A percentile compares a stretch with the other conserved stretches of the same genome.
Evolutionary conservation across 2,113 vertebrate species (phyloP).

Genomic region (Lucifuga dentata): DNA sequence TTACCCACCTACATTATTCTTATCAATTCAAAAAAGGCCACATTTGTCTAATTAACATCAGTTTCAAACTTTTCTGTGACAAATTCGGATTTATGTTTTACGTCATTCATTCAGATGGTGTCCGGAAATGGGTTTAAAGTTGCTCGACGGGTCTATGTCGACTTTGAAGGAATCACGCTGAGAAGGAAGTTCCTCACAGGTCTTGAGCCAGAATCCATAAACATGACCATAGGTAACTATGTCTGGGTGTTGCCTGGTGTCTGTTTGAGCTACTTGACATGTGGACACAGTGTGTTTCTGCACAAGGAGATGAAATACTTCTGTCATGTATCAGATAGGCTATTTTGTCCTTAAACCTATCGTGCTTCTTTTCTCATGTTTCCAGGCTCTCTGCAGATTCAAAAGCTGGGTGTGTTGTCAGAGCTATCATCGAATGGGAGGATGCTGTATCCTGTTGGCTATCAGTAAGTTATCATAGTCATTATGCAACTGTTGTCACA

Average conservation of each 20-base stretch:
- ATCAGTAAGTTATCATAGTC: conserved; percentile 85
- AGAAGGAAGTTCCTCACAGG: conserved; percentile 91
- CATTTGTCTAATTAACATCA: too few species aligned
- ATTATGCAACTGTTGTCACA: not conserved
- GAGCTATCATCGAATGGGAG: conserved; percentile 89
- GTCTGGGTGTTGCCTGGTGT: not conserved
- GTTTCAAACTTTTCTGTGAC: not conserved
- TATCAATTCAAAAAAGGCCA: not conserved
- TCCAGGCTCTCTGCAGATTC: conserved; percentile 89
- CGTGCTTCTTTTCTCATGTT: not conserved
- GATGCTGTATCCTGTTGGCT: conserved; percentile 90
- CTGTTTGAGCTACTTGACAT: not conserved
- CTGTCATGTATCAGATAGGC: not conserved
- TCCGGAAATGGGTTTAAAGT: conserved; percentile 87
- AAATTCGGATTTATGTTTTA: conserved; percentile 1
- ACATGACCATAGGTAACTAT: conserved; percentile 89
- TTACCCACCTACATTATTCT: too few species aligned
- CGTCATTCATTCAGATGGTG: conserved; percentile 77
- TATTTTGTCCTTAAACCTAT: not conserved
- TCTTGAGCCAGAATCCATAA: conserved; percentile 89
- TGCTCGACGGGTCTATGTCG: conserved; percentile 89
- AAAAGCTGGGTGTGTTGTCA: conserved; percentile 88
- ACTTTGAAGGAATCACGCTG: conserved; percentile 93
- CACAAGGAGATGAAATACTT: not conserved
- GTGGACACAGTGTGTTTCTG: not conserved